Base-by-base conservation (phyloP, 2,113 vertebrate species). In the Emberiza fucata region DNA sequence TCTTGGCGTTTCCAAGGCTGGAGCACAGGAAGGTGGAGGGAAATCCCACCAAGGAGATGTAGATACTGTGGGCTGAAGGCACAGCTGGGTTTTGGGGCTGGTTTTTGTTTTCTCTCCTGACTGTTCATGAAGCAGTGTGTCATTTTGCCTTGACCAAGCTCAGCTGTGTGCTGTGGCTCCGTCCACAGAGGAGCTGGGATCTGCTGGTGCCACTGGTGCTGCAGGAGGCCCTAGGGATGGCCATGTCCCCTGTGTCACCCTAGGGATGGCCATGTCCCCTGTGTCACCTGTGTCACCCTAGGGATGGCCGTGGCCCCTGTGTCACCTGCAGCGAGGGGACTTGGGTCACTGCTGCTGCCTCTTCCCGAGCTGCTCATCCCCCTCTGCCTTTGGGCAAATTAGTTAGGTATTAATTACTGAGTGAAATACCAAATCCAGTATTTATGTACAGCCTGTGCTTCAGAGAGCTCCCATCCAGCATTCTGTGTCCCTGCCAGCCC, bases 131-230 rank as follows among this genome's bases (percentile, higher is more conserved):
- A 7, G 42, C 24, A 47, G 45, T 6, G 3, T 14, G 53, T 12
- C 12, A 6, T n/a, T 80, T 59, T 33, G 11, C 40, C 29, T 28
- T 23, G 4, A 0, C 11, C 33, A 35, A 24, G 23, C 21, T 31
- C 23, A 9, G 42, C 53, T 29, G 11, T 4, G 9, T 29, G 69
- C 40, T 5, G 4, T 28, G 56, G 16, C 40, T 27, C 16, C 7
- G 6, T 8, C 13, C 0, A 1, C 33, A 24, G 23, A 8, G 4
- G 42, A 27, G 25, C 0, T 1, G 13, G 60, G 45, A 1, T 17
- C 50, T 70, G 65, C 50, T 39, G 22, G 45, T 23, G 6, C 14
- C 8, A 0, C 40, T 9, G 0, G 8, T 11, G 28, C 37, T 65
- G 59, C n/a, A 18, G 54, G 23, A 61, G 17, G 25, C 7, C 2